phyloP scores from a whole-genome alignment of 2,113 vertebrate genomes.

The Podarcis muralis region DNA sequence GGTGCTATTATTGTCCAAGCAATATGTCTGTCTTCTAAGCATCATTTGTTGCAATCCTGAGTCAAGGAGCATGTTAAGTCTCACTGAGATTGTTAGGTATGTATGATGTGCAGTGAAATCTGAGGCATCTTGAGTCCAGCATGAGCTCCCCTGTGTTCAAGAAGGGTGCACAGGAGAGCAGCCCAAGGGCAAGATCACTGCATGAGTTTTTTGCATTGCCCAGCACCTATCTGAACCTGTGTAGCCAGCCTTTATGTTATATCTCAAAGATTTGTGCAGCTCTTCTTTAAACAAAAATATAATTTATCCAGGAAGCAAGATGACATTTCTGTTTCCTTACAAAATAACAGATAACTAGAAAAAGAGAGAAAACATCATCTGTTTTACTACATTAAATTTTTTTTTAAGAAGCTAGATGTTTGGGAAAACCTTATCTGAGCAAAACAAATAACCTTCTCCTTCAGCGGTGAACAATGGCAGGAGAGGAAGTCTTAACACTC shows the following conservation, averaged over 20 bases:
- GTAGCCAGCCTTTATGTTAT: constrained; percentile 57
- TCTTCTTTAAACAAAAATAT: constrained; percentile 53
- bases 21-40: not conserved
- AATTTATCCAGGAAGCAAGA: constrained; percentile 64
- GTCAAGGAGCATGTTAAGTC: not conserved
- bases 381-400: constrained; percentile 28
- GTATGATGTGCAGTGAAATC: not conserved
- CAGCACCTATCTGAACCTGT: constrained; percentile 6
- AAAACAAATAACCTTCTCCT: constrained; percentile 72
- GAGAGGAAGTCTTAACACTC: constrained; percentile 39
- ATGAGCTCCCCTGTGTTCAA: not conserved
- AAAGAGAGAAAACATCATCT: constrained; percentile 55
- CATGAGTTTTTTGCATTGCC: not conserved
- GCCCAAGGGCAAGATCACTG: not conserved
- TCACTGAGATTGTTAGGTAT: not conserved
- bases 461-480: constrained; percentile 61
- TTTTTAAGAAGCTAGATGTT: constrained; percentile 37
- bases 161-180: not conserved
- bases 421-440: constrained; percentile 69
- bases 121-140: not conserved
- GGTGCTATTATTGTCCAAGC: not conserved
- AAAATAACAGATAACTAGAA: constrained; percentile 62
- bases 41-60: not conserved
- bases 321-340: constrained; percentile 65
- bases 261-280: constrained; percentile 30